Evolutionary conservation across 1,140 invertebrate species (phyloP).

Genomic region (Lasioglossum albipes): DNA sequence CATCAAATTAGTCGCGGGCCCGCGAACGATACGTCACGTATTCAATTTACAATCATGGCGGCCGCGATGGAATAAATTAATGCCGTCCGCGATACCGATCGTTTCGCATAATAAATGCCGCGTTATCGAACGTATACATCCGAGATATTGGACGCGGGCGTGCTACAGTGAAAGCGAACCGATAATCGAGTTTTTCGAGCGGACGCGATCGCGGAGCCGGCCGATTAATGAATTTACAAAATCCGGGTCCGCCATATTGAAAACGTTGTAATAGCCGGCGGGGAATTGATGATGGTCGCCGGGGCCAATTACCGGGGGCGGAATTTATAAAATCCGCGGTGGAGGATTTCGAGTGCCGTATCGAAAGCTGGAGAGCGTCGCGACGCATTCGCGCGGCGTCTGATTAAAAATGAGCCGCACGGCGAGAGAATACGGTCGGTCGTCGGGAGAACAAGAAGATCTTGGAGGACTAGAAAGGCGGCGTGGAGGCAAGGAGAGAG

Average conservation of each 20-base stretch:
- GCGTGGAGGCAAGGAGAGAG: background rate
- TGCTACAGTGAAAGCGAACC: conserved; percentile 44
- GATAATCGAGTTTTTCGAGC: conserved; percentile 60
- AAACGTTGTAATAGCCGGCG: conserved; percentile 26
- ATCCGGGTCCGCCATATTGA: conserved; percentile 30
- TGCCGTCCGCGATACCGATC: conserved; percentile 68
- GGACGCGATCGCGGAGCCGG: background rate
- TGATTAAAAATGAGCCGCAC: conserved; percentile 9
- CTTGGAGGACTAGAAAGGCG: conserved; percentile 7
- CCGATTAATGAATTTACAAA: conserved; percentile 55
- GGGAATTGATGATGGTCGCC: conserved; percentile 14
- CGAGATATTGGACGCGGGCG: conserved; percentile 23
- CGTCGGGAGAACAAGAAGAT: conserved; percentile 1
- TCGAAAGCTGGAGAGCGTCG: too few species aligned
- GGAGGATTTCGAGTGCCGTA: background rate
- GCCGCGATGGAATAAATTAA: conserved; percentile 75
- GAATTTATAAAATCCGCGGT: background rate
- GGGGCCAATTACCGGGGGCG: conserved; percentile 8
- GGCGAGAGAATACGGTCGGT: background rate
- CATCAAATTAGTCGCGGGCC: conserved; percentile 72
- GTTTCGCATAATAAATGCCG: conserved; percentile 72
- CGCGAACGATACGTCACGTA: conserved; percentile 74
- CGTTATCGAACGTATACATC: conserved; percentile 68
- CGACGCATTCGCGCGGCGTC: background rate
- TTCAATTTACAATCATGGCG: conserved; percentile 73